Base-by-base conservation (phyloP, 1,140 invertebrate species). In the Drosophila parvula region DNA sequence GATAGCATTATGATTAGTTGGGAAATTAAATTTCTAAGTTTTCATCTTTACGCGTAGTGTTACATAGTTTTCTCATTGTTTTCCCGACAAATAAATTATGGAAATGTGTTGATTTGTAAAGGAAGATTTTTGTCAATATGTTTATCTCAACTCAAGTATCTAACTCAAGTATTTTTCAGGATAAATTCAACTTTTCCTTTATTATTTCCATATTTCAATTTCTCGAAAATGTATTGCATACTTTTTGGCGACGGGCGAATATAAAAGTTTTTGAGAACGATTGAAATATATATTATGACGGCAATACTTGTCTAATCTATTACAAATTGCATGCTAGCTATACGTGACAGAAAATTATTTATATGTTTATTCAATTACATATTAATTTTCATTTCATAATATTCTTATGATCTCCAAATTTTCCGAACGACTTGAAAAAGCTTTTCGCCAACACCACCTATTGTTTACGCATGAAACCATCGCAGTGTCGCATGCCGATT, bases 81-180 rank as follows among this genome's bases (percentile, higher is more conserved):
- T 75, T 28, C 40, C 60, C 32, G 69, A 65, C 47, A 56, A 88
- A 89, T 89, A 89, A 74, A 89, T 89, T 74, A 89, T 79, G 43
- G 77, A 81, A 74, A 62, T 62, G 32, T 88, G 83, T 88, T 88
- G 68, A 68, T 83, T 83, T 85, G 40, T 59, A 69, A 61, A 6
- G 9, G 8, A 9, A n/a, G 8, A 3, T 61, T 28, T 45, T 5
- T 32, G 18, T 12, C 9, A 14, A 34, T 18, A 2, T 50, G n/a
- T n/a, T n/a, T n/a, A n/a, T n/a, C n/a, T n/a, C n/a, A n/a, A n/a
- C n/a, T n/a, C n/a, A n/a, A n/a, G n/a, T n/a, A 30, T 27, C 5
- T 5, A 55, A 3, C 27, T 40, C 3, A 16, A 18, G 41, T 14
- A 18, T 4, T 16, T 18, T 40, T 40, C 12, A 16, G 8, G 16